Conservation (phyloP, 2,113 vertebrate genomes). For the Leptobrachium leishanense region DNA sequence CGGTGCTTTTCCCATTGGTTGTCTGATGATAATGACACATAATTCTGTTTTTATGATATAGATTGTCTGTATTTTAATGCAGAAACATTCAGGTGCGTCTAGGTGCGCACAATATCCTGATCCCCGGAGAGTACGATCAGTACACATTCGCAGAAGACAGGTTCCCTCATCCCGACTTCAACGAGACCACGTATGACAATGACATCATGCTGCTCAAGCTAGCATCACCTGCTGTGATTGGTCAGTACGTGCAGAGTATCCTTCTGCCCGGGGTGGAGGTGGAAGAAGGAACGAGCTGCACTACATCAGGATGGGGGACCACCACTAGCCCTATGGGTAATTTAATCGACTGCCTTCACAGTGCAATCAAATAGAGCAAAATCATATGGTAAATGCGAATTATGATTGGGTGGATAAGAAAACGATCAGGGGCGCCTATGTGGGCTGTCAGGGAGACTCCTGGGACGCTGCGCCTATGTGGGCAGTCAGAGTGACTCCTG, state of each 20-base stretch:
- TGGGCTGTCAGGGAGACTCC: too few relatives aligned
- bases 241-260: conserved; percentile 12
- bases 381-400: too few relatives aligned
- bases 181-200: conserved; percentile 42
- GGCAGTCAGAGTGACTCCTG: too few relatives aligned
- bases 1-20: too few relatives aligned
- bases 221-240: conserved; percentile 34
- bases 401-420: too few relatives aligned
- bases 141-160: neutral
- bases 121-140: neutral
- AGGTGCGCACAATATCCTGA: conserved; percentile 11
- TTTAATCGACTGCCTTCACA: neutral
- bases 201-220: conserved; percentile 65
- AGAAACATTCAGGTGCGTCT: conserved; percentile 28
- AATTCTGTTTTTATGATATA: too few relatives aligned
- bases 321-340: conserved; percentile 60
- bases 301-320: conserved; percentile 64
- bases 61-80: neutral
- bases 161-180: neutral
- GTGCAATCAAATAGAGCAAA: too few relatives aligned
- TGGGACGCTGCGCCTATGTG: too few relatives aligned
- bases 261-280: conserved; percentile 19
- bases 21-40: too few relatives aligned
- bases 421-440: too few relatives aligned
- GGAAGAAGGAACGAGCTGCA: conserved; percentile 47